Conservation (phyloP, 2,888 invertebrate genomes). For the Erebia ligea region DNA sequence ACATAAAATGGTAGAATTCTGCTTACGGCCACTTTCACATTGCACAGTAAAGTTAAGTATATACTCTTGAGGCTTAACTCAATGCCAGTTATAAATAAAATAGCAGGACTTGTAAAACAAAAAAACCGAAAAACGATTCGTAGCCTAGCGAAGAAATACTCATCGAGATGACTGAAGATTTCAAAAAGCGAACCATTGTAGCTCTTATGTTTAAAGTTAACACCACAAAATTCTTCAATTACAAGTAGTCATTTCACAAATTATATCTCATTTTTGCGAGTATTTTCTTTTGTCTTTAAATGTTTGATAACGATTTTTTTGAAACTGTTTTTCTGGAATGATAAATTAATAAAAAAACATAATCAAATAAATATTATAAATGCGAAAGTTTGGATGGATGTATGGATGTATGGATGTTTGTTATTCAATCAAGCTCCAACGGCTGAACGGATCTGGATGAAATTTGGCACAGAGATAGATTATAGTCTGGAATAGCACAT, state of each 20-base stretch:
- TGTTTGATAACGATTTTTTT: no score
- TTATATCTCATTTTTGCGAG: not conserved
- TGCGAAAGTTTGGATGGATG: no score
- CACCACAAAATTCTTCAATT: not conserved
- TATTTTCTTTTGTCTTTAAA: not conserved
- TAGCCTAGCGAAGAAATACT: not conserved
- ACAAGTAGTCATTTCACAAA: not conserved
- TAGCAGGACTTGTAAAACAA: slow-evolving; percentile 26
- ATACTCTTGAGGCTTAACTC: slow-evolving; percentile 30
- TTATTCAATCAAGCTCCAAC: no score
- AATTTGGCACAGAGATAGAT: no score
- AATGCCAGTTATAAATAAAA: slow-evolving; percentile 28
- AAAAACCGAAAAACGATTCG: slow-evolving; percentile 12
- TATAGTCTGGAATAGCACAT: no score
- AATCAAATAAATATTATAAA: no score
- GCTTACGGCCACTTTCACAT: slow-evolving; percentile 31
- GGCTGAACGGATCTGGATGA: no score
- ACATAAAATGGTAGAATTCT: slow-evolving; percentile 37
- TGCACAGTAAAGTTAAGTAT: slow-evolving; percentile 29
- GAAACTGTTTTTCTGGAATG: not conserved
- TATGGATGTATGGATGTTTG: no score
- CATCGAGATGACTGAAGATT: not conserved
- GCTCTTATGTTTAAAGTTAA: not conserved
- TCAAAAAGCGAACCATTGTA: not conserved
- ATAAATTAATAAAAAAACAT: no score